A percentile compares a stretch with the other conserved stretches of the same genome.
phyloP scores from a whole-genome alignment of 2,113 vertebrate genomes.

The Stercorarius parasiticus region DNA sequence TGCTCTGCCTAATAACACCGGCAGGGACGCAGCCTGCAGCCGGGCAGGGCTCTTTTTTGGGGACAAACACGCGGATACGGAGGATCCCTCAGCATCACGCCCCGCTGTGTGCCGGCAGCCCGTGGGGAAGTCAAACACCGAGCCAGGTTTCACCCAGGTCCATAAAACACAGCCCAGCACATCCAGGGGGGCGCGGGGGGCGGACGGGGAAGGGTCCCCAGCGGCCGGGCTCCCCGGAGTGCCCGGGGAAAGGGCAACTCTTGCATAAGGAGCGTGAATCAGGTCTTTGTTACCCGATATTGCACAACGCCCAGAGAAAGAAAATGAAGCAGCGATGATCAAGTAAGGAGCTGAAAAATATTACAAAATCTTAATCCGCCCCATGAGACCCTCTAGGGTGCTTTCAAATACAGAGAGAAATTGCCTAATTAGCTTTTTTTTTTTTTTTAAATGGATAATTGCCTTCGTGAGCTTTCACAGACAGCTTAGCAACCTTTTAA shows the following conservation, averaged over 20 bases:
- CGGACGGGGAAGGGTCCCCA: neutral
- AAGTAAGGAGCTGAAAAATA: constrained; percentile 66
- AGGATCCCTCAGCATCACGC: neutral
- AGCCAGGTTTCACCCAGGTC: neutral
- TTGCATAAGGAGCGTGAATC: constrained; percentile 24
- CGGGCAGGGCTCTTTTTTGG: neutral
- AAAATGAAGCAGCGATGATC: constrained; percentile 19
- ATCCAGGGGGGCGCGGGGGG: neutral
- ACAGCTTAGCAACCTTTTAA: constrained; percentile 73
- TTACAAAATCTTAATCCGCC: constrained; percentile 57
- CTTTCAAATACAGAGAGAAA: constrained; percentile 54
- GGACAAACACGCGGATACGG: rapidly evolving
- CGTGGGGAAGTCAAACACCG: neutral
- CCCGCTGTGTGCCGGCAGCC: neutral
- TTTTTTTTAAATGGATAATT: constrained; percentile 51
- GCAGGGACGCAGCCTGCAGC: neutral
- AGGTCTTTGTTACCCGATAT: constrained; percentile 30
- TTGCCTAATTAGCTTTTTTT: constrained; percentile 65
- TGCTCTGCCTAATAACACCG: neutral
- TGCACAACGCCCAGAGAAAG: constrained; percentile 11
- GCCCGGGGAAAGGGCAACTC: neutral
- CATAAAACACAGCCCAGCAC: rapidly evolving
- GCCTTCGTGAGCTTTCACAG: constrained; percentile 61
- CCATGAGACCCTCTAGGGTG: constrained; percentile 53
- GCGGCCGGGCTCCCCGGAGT: neutral